Percentiles rank a stretch among this genome's conserved stretches.
Evolutionary conservation across 2,113 vertebrate species (phyloP).

Genomic region (Danio rerio): DNA sequence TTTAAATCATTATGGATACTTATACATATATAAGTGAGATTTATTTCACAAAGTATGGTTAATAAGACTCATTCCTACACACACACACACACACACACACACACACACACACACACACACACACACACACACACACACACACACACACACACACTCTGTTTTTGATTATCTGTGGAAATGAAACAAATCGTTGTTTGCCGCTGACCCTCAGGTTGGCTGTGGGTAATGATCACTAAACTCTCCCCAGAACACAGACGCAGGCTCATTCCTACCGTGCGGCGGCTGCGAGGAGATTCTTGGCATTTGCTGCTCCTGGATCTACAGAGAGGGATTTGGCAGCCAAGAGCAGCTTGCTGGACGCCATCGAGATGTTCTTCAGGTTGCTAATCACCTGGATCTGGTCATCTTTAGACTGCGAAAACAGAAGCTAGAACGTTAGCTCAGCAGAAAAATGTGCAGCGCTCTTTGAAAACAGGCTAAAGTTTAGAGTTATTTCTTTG

Average conservation of each 20-base stretch:
- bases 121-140: slow-evolving; percentile 58
- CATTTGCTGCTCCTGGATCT: slow-evolving; percentile 95
- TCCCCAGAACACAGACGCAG: slow-evolving; percentile 9
- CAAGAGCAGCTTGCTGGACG: slow-evolving; percentile 94
- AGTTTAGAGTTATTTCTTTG: not conserved
- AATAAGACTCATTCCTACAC: slow-evolving; percentile 46
- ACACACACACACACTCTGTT: not conserved
- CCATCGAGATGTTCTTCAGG: slow-evolving; percentile 99
- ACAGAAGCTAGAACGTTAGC: slow-evolving; percentile 10
- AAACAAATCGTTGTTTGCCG: no score
- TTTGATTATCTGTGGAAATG: not conserved
- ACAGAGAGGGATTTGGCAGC: slow-evolving; percentile 99
- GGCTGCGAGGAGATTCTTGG: slow-evolving; percentile 95
- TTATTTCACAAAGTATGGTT: no score
- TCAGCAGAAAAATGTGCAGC: slow-evolving; percentile 1
- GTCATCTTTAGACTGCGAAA: slow-evolving; percentile 92
- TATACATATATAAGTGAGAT: no score
- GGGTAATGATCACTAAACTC: slow-evolving; percentile 25
- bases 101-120: slow-evolving; percentile 56
- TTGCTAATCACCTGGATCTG: slow-evolving; percentile 98
- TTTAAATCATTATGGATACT: no score
- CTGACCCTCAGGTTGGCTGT: not conserved
- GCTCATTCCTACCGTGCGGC: slow-evolving; percentile 86
- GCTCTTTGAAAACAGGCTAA: not conserved
- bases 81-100: slow-evolving; percentile 61